A percentile compares a stretch with the other conserved stretches of the same genome.
phyloP scores from a whole-genome alignment of 2,797 vertebrate genomes.

The Anguilla anguilla region DNA sequence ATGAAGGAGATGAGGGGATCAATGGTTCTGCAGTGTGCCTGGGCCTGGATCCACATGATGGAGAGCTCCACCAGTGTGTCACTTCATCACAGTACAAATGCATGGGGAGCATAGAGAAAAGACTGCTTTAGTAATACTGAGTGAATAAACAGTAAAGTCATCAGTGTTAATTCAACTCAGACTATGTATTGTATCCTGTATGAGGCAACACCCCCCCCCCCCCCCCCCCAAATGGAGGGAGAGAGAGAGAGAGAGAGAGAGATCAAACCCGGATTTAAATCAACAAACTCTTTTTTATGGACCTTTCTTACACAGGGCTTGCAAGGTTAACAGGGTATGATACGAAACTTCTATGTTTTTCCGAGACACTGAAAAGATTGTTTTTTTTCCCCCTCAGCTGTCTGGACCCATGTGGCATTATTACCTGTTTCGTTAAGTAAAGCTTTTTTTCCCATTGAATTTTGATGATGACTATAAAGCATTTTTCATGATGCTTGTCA shows the following conservation, averaged over 20 bases:
- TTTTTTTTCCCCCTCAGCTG: neutral
- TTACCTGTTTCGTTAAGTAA: neutral
- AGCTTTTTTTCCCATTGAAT: constrained; percentile 9
- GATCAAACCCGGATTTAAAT: neutral
- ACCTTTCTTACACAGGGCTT: neutral
- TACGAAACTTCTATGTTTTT: neutral
- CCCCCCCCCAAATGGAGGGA: too few species aligned
- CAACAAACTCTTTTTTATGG: neutral
- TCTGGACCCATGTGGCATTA: neutral
- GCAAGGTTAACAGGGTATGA: neutral
- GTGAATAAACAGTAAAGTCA: too few species aligned
- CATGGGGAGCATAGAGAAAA: too few species aligned
- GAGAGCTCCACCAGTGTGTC: too few species aligned
- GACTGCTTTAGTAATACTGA: too few species aligned
- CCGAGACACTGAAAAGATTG: neutral
- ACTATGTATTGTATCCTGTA: too few species aligned
- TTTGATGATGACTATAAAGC: neutral
- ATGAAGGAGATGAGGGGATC: neutral
- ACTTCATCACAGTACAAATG: too few species aligned
- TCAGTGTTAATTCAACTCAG: too few species aligned
- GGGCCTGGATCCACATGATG: neutral
- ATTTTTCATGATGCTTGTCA: constrained; percentile 4
- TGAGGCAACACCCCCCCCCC: too few species aligned
- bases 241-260: neutral
- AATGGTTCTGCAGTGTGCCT: neutral